These are phyloP conservation scores for Tetrao urogallus DNA, from an alignment of 2,113 vertebrate genomes.

Conservation along the genomic window DNA sequence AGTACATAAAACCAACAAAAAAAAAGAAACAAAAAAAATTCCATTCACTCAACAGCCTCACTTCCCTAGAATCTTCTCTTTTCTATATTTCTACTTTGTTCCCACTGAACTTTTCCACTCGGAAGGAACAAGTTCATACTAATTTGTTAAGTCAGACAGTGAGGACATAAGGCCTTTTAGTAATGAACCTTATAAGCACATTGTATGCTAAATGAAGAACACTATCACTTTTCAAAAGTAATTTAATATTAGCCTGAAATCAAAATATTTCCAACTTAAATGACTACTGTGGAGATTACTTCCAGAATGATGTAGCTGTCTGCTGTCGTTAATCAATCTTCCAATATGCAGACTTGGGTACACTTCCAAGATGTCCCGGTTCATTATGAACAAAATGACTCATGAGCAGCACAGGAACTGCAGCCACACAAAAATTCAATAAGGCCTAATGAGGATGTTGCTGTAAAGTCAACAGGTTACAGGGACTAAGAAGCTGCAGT, in stretches of 20 bases:
- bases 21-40: neutral
- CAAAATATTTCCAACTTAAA: neutral
- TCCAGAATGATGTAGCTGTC: neutral
- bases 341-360: neutral
- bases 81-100: neutral
- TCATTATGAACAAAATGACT: conserved; percentile 42
- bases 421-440: neutral
- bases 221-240: rapidly evolving
- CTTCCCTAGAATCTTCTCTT: neutral
- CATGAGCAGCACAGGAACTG: neutral
- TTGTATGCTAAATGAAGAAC: neutral
- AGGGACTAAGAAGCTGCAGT: neutral
- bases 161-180: neutral
- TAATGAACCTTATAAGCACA: neutral
- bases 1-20: neutral
- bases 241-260: neutral
- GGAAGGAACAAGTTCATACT: neutral
- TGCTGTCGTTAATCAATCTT: neutral
- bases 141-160: neutral
- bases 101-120: neutral
- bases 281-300: neutral
- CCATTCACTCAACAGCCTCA: conserved; percentile 12
- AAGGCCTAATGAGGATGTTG: neutral
- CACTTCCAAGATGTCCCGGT: neutral
- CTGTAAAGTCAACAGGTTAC: neutral